Evolutionary conservation across 2,888 invertebrate species (phyloP), one percentile per base, ranked within the genome.

Genomic region (Drosophila leonis): DNA sequence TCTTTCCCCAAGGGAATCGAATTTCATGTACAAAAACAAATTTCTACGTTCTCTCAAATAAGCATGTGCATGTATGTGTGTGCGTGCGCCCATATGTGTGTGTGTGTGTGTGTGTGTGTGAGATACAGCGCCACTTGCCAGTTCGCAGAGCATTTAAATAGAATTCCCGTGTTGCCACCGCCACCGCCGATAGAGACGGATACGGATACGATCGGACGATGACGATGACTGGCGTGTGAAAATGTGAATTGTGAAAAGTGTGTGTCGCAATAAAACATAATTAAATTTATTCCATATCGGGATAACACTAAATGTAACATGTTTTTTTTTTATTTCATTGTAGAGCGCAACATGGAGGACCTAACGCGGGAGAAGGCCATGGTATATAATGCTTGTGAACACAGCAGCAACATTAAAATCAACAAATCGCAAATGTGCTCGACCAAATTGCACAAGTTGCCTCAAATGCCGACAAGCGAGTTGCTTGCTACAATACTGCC

Each of bases 281-380:
- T 20, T 48, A 20, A 20, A 65, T 27, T 65, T 54, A 10, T 55
- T 39, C 66, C 66, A n/a, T 27, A 48, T 41, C 33, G 31, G 46
- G 55, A 20, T 31, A 3, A 20, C 13, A 33, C 20, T 29, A 13
- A 35, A 24, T 49, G 51, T n/a, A 55, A 29, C 24, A 9, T 24
- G 39, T 13, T 44, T 27, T 10, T 27, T 10, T 10, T 10, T 7
- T 44, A n/a, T 35, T 52, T 13, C 67, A 37, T 72, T 89, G 83
- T 81, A 85, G 92, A 82, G 75, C 85, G 83, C 80, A 92, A 90
- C 73, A 93, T 93, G 93, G 93, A 93, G 84, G 92, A 93, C 67
- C 80, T 88, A 33, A 79, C 81, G 33, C 72, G 80, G 65, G 84
- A 86, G 72, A 84, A 82, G 69, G 74, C 52, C 71, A 77, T 63